phyloP scores from a whole-genome alignment of 2,797 vertebrate genomes.

The Typhlichthys eigenmanni region DNA sequence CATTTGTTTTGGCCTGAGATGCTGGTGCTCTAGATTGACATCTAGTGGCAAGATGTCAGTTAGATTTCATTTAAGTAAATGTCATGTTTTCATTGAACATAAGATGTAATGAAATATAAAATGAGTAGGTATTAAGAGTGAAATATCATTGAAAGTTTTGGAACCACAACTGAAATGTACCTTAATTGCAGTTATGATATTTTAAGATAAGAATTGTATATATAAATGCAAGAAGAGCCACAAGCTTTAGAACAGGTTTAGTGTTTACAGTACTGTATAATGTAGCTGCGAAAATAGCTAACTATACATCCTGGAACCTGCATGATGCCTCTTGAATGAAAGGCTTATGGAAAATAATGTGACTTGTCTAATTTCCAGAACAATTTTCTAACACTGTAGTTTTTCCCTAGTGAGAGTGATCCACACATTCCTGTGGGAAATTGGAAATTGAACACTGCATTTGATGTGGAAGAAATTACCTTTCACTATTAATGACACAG shows the following conservation, averaged over 20 bases:
- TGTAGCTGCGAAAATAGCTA: conserved; percentile 1
- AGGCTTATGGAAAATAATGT: conserved; percentile 22
- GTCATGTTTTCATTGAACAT: no score
- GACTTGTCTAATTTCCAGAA: conserved; percentile 42
- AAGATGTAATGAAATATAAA: background rate
- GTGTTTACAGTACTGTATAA: no score
- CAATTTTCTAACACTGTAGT: conserved; percentile 35
- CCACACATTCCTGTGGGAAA: conserved; percentile 54
- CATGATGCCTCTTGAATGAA: conserved; percentile 5
- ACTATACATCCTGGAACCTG: background rate
- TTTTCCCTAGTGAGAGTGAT: conserved; percentile 34
- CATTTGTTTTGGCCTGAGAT: no score
- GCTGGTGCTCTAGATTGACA: no score
- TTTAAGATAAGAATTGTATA: no score
- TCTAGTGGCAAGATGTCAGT: no score
- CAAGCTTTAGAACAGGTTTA: no score
- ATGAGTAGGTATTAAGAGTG: background rate
- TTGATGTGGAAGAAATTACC: conserved; percentile 58
- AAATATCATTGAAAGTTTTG: conserved; percentile 10
- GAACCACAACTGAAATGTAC: conserved; percentile 4
- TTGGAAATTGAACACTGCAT: conserved; percentile 59
- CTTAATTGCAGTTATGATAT: no score
- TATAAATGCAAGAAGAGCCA: no score
- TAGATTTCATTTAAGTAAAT: background rate
- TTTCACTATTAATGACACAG: conserved; percentile 65